Evolutionary conservation across 2,888 invertebrate species (phyloP).

Genomic region (Nasonia oneida): DNA sequence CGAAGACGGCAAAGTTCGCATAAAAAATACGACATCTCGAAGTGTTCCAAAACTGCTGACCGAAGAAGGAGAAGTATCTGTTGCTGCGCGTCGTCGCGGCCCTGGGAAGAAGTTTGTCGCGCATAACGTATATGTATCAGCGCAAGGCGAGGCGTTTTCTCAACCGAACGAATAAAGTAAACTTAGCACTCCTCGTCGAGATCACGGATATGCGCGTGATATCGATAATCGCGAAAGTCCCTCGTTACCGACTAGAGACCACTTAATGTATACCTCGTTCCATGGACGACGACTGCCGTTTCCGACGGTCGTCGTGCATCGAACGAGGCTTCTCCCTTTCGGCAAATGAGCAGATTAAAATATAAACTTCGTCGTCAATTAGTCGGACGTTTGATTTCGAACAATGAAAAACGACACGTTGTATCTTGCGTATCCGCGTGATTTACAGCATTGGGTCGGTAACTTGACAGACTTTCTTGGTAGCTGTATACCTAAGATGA

Average conservation of each 20-base stretch:
- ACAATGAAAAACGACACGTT: not conserved
- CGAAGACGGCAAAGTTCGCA: not conserved
- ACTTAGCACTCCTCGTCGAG: not conserved
- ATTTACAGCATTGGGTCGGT: not conserved
- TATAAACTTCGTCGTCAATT: constrained; percentile 23
- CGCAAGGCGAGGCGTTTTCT: constrained; percentile 3
- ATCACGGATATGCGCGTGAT: not conserved
- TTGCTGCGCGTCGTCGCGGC: not conserved
- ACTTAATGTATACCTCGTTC: not conserved
- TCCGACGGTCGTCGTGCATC: not conserved
- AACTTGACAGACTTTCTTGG: constrained; percentile 1
- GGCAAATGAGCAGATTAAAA: not conserved
- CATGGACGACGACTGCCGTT: too few relatives aligned
- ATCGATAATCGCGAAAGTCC: constrained; percentile 21
- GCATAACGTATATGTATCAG: not conserved
- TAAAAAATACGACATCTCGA: not conserved
- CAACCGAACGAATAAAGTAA: constrained; percentile 27
- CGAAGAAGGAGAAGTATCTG: not conserved
- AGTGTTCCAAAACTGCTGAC: not conserved
- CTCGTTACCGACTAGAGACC: constrained; percentile 7
- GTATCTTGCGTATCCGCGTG: not conserved
- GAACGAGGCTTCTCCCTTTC: not conserved
- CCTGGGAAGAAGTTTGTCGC: not conserved
- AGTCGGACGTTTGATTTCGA: not conserved
- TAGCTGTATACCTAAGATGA: constrained; percentile 31